Base-by-base conservation (phyloP, 2,888 invertebrate species). In the Mongoloraphidia duomilia region DNA sequence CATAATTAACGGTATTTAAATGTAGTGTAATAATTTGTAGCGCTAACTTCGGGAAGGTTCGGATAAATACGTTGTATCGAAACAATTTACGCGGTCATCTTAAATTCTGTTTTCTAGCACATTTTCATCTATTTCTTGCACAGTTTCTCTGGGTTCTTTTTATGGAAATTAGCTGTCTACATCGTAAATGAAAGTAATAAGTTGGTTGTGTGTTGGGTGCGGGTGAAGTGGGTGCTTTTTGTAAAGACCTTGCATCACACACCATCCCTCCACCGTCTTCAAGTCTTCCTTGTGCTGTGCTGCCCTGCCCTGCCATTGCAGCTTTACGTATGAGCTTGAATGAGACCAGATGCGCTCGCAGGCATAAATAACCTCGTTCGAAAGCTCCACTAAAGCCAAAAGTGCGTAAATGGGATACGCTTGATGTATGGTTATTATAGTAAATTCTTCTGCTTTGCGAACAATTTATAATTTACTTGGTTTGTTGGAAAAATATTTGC, bases 101-200 rank as follows among this genome's bases (percentile, higher is more conserved):
- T 37, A 46, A 35, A 42, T 47, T 43, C 46, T 41, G 34, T 44
- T 44, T 45, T 33, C 41, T 46, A 34, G 41, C 35, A 44, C 42
- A 41, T 46, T 46, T 49, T 53, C 41, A 46, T 51, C 51, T 42
- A 46, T 41, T 40, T 40, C 49, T 47, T 50, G 43, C 47, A 50
- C 47, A 50, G 48, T 40, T 42, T 49, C 39, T 50, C 47, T 44
- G 49, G 45, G 47, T 50, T 49, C 47, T 53, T 50, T 58, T 57
- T 58, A 59, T 58, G 57, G 56, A 57, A 58, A 58, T 58, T 57
- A 57, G 56, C 56, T 57, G 57, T 59, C 58, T 56, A 54, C 58
- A 53, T 56, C 53, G 56, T 55, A 58, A 59, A 59, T 57, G 57
- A 59, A 59, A 55, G 52, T 56, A 56, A 57, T 58, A 59, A 55